Conservation (phyloP, 1,140 invertebrate genomes). For the Drosophila sulfurigaster region DNA sequence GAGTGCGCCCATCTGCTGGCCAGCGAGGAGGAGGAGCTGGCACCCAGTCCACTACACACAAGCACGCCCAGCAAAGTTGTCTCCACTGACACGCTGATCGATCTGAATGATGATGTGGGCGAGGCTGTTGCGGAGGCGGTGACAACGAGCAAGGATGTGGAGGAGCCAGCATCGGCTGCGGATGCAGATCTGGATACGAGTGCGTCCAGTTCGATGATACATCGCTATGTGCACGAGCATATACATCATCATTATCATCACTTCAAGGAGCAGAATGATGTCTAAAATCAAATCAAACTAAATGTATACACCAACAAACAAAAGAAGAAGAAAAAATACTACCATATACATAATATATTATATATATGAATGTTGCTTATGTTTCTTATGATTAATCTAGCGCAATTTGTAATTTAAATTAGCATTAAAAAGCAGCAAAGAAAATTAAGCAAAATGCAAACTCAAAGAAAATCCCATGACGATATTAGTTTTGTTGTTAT, state of each 20-base stretch:
- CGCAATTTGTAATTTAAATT: conserved; percentile 76
- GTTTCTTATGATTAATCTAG: conserved; percentile 72
- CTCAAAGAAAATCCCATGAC: conserved; percentile 16
- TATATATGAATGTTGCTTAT: conserved; percentile 62
- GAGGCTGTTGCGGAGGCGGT: conserved; percentile 71
- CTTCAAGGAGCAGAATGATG: conserved; percentile 85
- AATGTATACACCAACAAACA: neutral
- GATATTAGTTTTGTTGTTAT: conserved; percentile 54
- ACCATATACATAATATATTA: too few relatives aligned
- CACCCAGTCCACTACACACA: conserved; percentile 63
- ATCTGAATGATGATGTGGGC: conserved; percentile 71
- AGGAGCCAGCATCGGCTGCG: conserved; percentile 47
- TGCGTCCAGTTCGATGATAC: conserved; percentile 81
- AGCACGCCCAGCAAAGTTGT: conserved; percentile 71
- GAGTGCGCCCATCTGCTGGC: conserved; percentile 81
- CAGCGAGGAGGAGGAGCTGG: conserved; percentile 76
- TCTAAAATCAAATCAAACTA: conserved; percentile 38
- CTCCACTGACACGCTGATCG: conserved; percentile 71
- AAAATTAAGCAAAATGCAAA: conserved; percentile 2
- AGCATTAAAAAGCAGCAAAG: conserved; percentile 41
- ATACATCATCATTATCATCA: conserved; percentile 94
- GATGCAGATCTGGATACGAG: conserved; percentile 85
- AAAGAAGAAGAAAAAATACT: too few relatives aligned
- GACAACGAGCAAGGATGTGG: conserved; percentile 62
- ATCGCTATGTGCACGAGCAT: conserved; percentile 91